A percentile compares a stretch with the other conserved stretches of the same genome.
Evolutionary conservation across 1,140 invertebrate genomes (phyloP).

Genomic region (Drosophila neocordata): DNA sequence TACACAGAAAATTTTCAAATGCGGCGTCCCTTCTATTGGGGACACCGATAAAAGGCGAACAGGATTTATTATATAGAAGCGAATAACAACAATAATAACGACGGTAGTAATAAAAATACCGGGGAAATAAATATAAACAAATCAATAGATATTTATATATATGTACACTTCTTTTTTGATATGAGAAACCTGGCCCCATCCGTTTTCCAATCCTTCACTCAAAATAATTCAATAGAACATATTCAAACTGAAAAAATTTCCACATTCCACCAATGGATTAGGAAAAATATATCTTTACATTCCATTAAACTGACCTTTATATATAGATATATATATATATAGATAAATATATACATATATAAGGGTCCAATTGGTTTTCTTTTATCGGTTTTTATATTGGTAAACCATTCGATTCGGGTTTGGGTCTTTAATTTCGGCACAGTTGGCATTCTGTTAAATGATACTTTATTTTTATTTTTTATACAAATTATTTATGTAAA

Average conservation of each 20-base stretch:
- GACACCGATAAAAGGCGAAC: neutral
- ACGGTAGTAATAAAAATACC: neutral
- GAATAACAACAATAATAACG: neutral
- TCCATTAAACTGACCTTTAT: neutral
- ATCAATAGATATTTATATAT: neutral
- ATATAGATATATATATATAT: neutral
- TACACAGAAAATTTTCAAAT: constrained; percentile 14
- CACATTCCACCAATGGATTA: no score
- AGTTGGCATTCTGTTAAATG: constrained; percentile 27
- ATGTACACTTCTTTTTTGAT: neutral
- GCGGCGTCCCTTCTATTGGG: neutral
- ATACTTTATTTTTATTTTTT: constrained; percentile 3
- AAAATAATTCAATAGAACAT: no score
- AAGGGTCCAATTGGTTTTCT: no score
- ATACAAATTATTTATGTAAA: constrained; percentile 20
- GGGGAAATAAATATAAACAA: neutral
- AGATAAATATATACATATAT: no score
- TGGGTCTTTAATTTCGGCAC: neutral
- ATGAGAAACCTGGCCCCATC: neutral
- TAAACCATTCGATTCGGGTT: neutral
- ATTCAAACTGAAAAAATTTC: no score
- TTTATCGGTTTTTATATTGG: no score
- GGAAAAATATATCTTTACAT: no score
- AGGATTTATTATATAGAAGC: neutral
- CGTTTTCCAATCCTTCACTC: neutral